Evolutionary conservation across 2,113 vertebrate species (phyloP).

Genomic region (Pogonocichla stellata): DNA sequence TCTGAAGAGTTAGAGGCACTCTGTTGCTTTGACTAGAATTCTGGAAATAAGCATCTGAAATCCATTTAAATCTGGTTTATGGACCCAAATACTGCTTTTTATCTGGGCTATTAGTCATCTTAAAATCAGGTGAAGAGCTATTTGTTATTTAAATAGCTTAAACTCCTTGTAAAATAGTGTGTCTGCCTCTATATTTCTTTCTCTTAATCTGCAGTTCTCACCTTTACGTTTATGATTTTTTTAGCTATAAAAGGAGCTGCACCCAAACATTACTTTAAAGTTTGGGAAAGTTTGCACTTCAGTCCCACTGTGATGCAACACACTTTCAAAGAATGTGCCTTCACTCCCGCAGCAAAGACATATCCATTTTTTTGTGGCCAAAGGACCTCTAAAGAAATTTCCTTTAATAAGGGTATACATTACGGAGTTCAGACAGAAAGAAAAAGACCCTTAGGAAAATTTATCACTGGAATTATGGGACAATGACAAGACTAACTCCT

Average conservation of each 20-base stretch:
- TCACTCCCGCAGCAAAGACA: not conserved
- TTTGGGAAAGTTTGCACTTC: not conserved
- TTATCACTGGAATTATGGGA: not conserved
- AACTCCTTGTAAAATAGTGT: not conserved
- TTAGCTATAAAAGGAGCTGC: not conserved
- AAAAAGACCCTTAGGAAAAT: not conserved
- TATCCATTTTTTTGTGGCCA: not conserved
- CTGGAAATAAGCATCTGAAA: not conserved
- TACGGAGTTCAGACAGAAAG: not conserved
- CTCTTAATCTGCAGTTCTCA: not conserved
- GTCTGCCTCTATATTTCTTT: conserved; percentile 14
- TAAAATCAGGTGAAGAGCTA: conserved; percentile 10
- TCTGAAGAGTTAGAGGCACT: not conserved
- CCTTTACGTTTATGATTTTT: conserved; percentile 6
- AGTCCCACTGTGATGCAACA: not conserved
- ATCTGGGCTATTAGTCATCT: conserved; percentile 2
- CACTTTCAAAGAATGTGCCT: not conserved
- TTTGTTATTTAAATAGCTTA: conserved; percentile 27
- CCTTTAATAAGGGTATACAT: not conserved
- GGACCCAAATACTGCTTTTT: not conserved
- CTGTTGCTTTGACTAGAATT: not conserved
- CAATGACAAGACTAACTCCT: not conserved
- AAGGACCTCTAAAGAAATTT: not conserved
- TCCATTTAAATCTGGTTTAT: conserved; percentile 3
- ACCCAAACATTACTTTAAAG: not conserved